phyloP scores from a whole-genome alignment of 2,888 invertebrate species.

The Horisme vitalbata region DNA sequence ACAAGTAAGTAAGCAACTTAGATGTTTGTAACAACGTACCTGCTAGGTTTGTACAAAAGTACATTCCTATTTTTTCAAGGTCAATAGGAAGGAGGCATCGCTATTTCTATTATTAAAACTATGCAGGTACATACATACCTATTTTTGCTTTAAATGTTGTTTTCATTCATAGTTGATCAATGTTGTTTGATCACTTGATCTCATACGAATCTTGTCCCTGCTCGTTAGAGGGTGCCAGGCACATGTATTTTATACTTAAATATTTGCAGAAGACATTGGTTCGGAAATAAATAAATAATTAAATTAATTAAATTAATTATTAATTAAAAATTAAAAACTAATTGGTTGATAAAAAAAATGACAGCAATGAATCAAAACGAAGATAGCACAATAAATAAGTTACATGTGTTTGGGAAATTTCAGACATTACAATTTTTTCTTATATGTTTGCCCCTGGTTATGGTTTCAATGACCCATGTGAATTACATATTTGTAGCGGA shows the following conservation, averaged over 20 bases:
- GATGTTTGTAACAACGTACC: background rate
- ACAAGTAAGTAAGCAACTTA: no score
- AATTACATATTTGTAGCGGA: constrained; percentile 69
- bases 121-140: background rate
- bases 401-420: constrained; percentile 57
- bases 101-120: no score
- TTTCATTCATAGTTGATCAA: no score
- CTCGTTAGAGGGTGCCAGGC: background rate
- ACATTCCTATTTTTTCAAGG: no score
- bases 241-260: no score
- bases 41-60: no score
- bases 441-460: constrained; percentile 55
- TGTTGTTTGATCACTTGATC: constrained; percentile 8
- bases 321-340: no score
- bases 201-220: constrained; percentile 21
- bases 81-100: no score
- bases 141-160: background rate
- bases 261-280: no score
- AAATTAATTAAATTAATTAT: no score
- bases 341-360: no score
- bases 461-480: constrained; percentile 66
- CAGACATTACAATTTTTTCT: constrained; percentile 59
- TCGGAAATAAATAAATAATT: no score
- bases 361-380: constrained; percentile 3
- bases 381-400: constrained; percentile 36